phyloP scores from a whole-genome alignment of 2,888 invertebrate genomes.

The Theristus sp. region DNA sequence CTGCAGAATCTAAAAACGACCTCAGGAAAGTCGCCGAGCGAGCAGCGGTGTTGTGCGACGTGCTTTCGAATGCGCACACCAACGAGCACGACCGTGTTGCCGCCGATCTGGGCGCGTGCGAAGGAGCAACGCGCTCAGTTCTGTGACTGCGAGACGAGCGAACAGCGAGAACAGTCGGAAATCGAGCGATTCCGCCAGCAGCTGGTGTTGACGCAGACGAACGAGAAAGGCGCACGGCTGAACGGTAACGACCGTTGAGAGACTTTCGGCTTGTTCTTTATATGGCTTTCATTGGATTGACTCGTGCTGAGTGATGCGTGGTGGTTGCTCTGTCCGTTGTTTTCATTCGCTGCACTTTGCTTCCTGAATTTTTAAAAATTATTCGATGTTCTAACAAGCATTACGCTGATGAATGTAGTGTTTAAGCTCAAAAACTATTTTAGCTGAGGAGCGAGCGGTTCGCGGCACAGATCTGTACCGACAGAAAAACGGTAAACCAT shows the following conservation, averaged over 20 bases:
- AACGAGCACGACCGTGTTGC: conserved; percentile 5
- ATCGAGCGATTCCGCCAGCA: background rate
- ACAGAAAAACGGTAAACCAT: background rate
- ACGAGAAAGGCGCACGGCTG: no score
- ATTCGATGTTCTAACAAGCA: no score
- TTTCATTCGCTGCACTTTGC: no score
- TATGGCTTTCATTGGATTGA: no score
- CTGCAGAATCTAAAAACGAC: background rate
- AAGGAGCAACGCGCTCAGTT: background rate
- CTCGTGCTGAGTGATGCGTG: no score
- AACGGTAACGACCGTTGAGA: no score
- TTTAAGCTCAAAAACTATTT: no score
- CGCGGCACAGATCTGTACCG: background rate
- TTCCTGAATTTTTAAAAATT: no score
- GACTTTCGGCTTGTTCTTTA: no score
- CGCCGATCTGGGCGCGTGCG: conserved; percentile 8
- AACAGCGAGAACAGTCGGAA: conserved; percentile 5
- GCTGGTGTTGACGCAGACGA: no score
- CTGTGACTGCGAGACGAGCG: conserved; percentile 9
- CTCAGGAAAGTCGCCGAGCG: background rate
- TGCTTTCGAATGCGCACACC: conserved; percentile 7
- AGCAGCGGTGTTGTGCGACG: conserved; percentile 7
- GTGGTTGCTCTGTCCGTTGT: no score
- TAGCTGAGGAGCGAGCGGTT: background rate
- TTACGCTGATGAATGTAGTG: no score